These are phyloP conservation scores for Ianthella basta DNA, from an alignment of 37 sponge, comb jelly and placozoan genomes.

Conservation along the genomic window DNA sequence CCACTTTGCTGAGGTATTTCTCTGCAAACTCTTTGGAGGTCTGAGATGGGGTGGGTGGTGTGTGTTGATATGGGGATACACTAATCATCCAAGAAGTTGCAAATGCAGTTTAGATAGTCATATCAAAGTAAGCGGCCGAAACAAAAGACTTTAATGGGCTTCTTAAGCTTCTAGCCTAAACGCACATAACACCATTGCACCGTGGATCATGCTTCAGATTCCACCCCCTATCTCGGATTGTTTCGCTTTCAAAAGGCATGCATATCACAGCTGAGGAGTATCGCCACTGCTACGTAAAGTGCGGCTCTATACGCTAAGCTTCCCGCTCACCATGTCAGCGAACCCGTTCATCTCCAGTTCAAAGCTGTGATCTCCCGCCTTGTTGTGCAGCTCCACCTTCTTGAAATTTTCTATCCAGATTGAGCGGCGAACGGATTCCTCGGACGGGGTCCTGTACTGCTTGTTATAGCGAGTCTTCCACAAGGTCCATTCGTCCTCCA, in stretches of 20 bases:
- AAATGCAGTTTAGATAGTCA: no score
- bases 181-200: no score
- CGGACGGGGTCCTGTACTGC: conserved; percentile 30
- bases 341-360: conserved; percentile 66
- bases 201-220: no score
- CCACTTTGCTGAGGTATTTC: background rate
- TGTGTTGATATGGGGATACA: background rate
- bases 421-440: conserved; percentile 34
- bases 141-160: no score
- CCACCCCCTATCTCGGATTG: no score
- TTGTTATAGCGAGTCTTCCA: conserved; percentile 69
- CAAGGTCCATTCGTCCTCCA: conserved; percentile 56
- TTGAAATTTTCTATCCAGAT: conserved; percentile 67
- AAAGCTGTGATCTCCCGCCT: conserved; percentile 36
- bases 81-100: no score
- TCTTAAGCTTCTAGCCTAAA: no score
- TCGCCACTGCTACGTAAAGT: no score
- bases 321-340: conserved; percentile 76
- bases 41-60: conserved; percentile 12
- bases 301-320: no score
- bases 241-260: no score
- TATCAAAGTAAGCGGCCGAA: no score
- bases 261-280: no score
- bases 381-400: conserved; percentile 64
- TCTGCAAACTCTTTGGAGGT: conserved; percentile 59